Conservation (phyloP, 2,113 vertebrate genomes). For the Herpailurus yagouaroundi region DNA sequence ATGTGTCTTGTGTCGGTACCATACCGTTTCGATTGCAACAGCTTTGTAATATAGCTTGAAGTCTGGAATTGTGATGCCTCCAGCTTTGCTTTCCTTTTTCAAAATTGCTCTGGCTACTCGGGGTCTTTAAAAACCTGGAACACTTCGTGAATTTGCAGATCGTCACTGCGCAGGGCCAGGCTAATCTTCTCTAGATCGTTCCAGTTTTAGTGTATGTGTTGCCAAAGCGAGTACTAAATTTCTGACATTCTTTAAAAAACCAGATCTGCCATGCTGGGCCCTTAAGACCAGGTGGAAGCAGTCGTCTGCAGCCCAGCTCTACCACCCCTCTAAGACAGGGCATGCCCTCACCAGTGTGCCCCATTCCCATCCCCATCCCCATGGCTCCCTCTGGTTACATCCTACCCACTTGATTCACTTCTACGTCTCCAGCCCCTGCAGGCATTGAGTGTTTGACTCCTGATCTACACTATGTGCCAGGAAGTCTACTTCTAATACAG, state of each 20-base stretch:
- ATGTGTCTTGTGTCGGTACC: background rate
- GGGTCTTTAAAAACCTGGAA: background rate
- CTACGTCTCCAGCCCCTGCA: background rate
- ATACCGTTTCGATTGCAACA: background rate
- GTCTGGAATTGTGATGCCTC: background rate
- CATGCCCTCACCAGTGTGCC: rapidly evolving
- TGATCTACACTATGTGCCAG: no score
- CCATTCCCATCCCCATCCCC: background rate
- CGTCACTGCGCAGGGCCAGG: background rate
- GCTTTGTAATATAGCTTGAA: background rate
- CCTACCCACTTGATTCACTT: background rate
- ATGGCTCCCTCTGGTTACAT: no score
- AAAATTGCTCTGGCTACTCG: background rate
- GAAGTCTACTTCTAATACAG: background rate
- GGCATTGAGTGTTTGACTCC: background rate
- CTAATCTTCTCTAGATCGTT: background rate
- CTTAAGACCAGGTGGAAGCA: no score
- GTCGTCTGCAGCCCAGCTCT: no score
- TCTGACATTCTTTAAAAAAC: background rate
- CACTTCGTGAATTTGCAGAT: background rate
- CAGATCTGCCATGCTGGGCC: background rate
- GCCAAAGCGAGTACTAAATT: background rate
- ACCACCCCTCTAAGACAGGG: background rate
- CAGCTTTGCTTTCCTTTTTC: background rate
- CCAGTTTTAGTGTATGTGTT: background rate